Evolutionary conservation across 2,113 vertebrate genomes (phyloP), one percentile per base, ranked within the genome.

Genomic region (Pholis gunnellus): DNA sequence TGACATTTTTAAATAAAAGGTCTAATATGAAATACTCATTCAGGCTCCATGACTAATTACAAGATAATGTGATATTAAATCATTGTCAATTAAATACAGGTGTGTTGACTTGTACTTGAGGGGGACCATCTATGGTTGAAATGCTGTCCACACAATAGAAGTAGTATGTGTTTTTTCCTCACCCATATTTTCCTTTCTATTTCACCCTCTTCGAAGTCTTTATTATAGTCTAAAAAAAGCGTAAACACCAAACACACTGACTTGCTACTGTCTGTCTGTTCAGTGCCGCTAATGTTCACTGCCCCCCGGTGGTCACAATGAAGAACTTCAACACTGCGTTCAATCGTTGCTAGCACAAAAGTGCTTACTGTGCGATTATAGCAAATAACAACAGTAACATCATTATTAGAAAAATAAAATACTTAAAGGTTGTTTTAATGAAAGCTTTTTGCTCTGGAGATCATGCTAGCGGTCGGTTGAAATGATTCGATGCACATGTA

Each of bases 201-300:
- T 54, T n/a, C 9, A 2, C n/a, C 2, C 52, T 9, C 14, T 17
- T 48, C 1, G 1, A 0, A 0, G 10, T 56, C n/a, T 25, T 56
- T 25, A 56, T 56, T 6, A 13, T 56, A 5, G 9, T 54, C 52
- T 54, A n/a, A 54, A 56, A 25, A 20, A 18, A 34, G 34, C 18
- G 7, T 22, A 20, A 50, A 42, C 40, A 42, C 40, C 48, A 20
- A 20, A 2, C 48, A 48, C 46, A 20, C 48, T 18, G 7, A 50
- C 48, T 56, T 25, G 3, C 22, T 54, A 9, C 22, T 11, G 52
- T 54, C 50, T 54, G 50, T 54, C 20, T 54, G 50, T 22, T 18
- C 18, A 46, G 44, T 17, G 15, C 44, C 5, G 38, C 34, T 9
- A 48, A 57, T 57, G 56, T 34, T 20, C 29, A 59, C 31, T 56